Evolutionary conservation across 1,140 invertebrate genomes (phyloP).

Genomic region (Solenopsis invicta): DNA sequence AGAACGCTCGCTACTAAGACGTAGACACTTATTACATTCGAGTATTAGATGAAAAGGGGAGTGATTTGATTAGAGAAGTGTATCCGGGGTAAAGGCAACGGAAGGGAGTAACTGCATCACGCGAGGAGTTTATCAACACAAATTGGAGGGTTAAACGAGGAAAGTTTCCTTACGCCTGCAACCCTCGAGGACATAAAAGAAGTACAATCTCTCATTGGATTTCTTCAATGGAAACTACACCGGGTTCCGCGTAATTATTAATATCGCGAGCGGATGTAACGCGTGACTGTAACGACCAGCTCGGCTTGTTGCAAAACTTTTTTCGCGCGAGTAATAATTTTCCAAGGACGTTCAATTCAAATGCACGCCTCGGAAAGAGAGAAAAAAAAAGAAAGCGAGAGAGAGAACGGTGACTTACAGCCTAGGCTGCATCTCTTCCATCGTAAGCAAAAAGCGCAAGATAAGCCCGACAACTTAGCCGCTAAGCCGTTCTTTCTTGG

Average conservation of each 20-base stretch:
- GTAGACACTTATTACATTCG: constrained; percentile 64
- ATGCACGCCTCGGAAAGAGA: neutral
- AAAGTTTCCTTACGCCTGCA: constrained; percentile 60
- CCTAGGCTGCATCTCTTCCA: constrained; percentile 28
- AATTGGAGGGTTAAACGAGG: constrained; percentile 72
- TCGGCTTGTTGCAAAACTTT: constrained; percentile 15
- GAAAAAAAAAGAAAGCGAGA: neutral
- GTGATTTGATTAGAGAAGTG: constrained; percentile 72
- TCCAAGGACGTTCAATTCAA: constrained; percentile 16
- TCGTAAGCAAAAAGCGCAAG: constrained; percentile 72
- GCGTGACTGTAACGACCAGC: constrained; percentile 24
- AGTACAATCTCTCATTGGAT: constrained; percentile 15
- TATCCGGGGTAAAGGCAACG: constrained; percentile 46
- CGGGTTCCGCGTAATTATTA: constrained; percentile 15
- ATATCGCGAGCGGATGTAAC: constrained; percentile 41
- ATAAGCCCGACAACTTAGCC: constrained; percentile 77
- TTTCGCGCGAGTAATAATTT: constrained; percentile 24
- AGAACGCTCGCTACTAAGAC: neutral
- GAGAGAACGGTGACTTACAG: constrained; percentile 2
- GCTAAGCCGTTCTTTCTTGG: constrained; percentile 76
- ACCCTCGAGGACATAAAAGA: constrained; percentile 24
- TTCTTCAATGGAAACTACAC: constrained; percentile 17
- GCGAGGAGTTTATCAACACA: constrained; percentile 70
- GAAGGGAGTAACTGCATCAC: constrained; percentile 64
- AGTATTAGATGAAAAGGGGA: constrained; percentile 67